A percentile compares a stretch with the other conserved stretches of the same genome.
phyloP scores from a whole-genome alignment of 2,888 invertebrate genomes.

The Hoplodrina ambigua region DNA sequence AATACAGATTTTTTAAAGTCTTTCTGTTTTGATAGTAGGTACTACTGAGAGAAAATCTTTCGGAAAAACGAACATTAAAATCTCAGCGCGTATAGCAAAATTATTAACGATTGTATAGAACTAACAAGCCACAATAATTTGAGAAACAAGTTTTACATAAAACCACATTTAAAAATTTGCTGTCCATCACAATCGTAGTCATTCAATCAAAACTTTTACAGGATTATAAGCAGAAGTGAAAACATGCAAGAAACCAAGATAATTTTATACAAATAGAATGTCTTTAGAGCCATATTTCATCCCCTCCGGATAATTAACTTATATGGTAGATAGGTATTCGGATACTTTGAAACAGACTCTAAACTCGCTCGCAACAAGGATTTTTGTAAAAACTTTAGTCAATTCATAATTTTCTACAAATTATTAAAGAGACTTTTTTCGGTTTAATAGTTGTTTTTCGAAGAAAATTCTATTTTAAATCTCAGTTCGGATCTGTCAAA shows the following conservation, averaged over 20 bases:
- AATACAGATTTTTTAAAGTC: too few species aligned
- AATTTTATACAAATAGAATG: slow-evolving; percentile 2
- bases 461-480: too few species aligned
- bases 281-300: background rate
- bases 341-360: background rate
- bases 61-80: too few species aligned
- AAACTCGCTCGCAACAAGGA: background rate
- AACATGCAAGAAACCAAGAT: slow-evolving; percentile 31
- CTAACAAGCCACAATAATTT: background rate
- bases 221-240: slow-evolving; percentile 35
- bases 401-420: background rate
- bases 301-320: background rate
- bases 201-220: slow-evolving; percentile 1
- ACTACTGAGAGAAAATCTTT: too few species aligned
- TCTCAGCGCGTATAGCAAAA: background rate
- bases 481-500: too few species aligned
- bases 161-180: background rate
- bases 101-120: slow-evolving; percentile 10
- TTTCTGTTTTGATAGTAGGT: too few species aligned
- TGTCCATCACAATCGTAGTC: slow-evolving; percentile 23
- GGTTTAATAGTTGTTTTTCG: too few species aligned
- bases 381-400: background rate
- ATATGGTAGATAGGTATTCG: background rate
- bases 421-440: background rate
- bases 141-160: background rate